Conservation (phyloP, 1,140 invertebrate genomes). For the Neodiprion fabricii region DNA sequence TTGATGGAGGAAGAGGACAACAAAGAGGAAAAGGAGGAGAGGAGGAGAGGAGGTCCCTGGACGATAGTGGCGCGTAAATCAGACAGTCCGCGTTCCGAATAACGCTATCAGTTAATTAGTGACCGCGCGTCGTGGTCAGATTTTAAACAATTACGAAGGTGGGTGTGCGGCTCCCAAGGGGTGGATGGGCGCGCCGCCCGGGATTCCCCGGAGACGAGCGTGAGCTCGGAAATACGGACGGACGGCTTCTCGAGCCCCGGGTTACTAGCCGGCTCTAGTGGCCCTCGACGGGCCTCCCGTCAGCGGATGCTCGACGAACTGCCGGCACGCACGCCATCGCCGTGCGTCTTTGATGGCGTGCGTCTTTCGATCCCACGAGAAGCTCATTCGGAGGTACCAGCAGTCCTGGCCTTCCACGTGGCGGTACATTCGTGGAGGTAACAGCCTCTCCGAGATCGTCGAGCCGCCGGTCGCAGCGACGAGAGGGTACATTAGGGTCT, state of each 20-base stretch:
- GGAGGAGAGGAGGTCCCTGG: no score
- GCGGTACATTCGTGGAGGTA: no score
- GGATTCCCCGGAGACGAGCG: slow-evolving; percentile 52
- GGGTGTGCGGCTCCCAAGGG: slow-evolving; percentile 37
- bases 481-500: no score
- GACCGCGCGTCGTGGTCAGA: slow-evolving; percentile 46
- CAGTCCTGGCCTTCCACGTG: no score
- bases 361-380: not conserved
- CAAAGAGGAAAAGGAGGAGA: no score
- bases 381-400: not conserved
- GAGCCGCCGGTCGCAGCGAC: no score
- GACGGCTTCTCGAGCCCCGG: slow-evolving; percentile 29
- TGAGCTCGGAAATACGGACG: slow-evolving; percentile 35
- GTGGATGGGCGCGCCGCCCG: slow-evolving; percentile 31
- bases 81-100: slow-evolving; percentile 9
- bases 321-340: not conserved
- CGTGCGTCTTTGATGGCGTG: not conserved
- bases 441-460: no score
- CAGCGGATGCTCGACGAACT: not conserved
- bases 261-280: slow-evolving; percentile 11
- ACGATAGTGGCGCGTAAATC: not conserved
- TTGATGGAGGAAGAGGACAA: no score
- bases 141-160: slow-evolving; percentile 57
- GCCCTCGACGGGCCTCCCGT: slow-evolving; percentile 2
- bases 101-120: slow-evolving; percentile 39